Base-by-base conservation (phyloP, 1,140 invertebrate genomes). In the Cydia pomonella region DNA sequence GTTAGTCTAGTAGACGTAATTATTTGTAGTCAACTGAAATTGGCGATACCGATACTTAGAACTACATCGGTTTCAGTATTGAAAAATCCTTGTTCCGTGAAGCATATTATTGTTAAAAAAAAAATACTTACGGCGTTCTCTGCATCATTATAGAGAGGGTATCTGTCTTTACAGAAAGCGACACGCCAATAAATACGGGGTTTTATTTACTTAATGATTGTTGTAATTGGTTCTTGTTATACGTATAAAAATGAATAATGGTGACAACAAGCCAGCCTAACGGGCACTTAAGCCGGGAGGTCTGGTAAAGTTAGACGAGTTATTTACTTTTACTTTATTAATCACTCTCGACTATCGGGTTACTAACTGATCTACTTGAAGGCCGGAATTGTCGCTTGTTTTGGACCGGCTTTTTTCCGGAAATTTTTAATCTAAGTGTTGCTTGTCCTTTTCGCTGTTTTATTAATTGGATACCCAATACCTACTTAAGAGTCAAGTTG, bases 281-380 rank as follows among this genome's bases (percentile, higher is more conserved):
- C 23, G 10, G 63, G 16, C 63, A 29, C 63, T 66, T 66, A 33
- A 66, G 63, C 25, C 63, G 2, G 23, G 59, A n/a, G 63, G 25
- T 33, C 63, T 16, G 27, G 18, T 59, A 47, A 44, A 72, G n/a
- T n/a, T 41, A 72, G 16, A 25, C 33, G 23, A 47, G 53, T 50
- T 73, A 73, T 63, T 63, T 73, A 53, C 16, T 53, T 73, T 33
- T 27, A 25, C n/a, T 59, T 62, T 53, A 25, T 50, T 62, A 59
- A 73, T 73, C 50, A 29, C 16, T 21, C 44, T 21, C 23, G 18
- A 5, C 23, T 23, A 63, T 63, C 59, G 10, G 6, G 63, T 66
- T 66, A n/a, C 63, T 66, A 29, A 66, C 59, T 25, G 62, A 63
- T 21, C 62, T 59, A 12, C 1, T 59, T 53, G 7, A 59, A 7